A percentile compares a stretch with the other conserved stretches of the same genome.
phyloP scores from a whole-genome alignment of 1,140 invertebrate genomes.

The Drosophila funebris region DNA sequence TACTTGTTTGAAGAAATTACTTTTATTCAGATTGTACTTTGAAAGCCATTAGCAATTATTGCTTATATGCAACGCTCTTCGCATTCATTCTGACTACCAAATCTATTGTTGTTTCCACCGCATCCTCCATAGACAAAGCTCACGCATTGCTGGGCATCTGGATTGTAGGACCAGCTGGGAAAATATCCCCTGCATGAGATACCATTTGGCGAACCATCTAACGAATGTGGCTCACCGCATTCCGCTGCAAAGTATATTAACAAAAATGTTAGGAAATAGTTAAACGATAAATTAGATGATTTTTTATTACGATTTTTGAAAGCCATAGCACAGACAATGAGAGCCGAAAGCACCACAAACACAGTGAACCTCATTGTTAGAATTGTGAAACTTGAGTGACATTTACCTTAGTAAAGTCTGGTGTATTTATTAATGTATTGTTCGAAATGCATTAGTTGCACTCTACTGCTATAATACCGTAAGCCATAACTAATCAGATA shows the following conservation, averaged over 20 bases:
- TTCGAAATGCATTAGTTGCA: too few species aligned
- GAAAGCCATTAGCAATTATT: too few species aligned
- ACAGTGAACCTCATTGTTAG: neutral
- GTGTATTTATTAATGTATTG: neutral
- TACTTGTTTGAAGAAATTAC: too few species aligned
- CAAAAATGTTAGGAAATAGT: too few species aligned
- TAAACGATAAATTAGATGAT: too few species aligned
- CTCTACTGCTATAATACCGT: too few species aligned
- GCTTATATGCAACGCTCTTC: too few species aligned
- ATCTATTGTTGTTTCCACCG: constrained; percentile 94
- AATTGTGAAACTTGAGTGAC: neutral
- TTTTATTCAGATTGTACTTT: too few species aligned
- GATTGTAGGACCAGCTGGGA: constrained; percentile 92
- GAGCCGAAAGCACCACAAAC: neutral
- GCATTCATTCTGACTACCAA: too few species aligned
- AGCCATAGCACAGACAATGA: neutral
- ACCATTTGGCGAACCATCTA: neutral
- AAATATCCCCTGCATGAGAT: neutral
- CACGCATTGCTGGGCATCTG: constrained; percentile 86
- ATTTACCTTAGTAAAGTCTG: neutral
- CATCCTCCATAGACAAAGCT: constrained; percentile 92
- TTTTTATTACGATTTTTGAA: neutral
- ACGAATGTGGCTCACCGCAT: neutral
- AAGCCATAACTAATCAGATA: too few species aligned
- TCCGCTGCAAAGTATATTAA: neutral